These are phyloP conservation scores for Brienomyrus longianalis DNA, from an alignment of 2,113 vertebrate genomes.

Conservation along the genomic window DNA sequence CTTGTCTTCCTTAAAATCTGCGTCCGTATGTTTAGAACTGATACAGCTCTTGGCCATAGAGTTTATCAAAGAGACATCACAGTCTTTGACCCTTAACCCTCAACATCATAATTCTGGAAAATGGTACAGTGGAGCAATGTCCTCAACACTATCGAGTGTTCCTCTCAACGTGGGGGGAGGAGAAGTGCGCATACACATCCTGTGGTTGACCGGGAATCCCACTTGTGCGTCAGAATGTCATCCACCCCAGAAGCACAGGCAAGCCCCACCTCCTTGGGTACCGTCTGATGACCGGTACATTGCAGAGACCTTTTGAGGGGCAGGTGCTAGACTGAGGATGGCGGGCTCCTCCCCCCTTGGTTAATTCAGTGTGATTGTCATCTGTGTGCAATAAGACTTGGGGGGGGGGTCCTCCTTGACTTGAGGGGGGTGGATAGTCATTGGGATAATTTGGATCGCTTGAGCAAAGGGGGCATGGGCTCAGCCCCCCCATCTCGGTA, in stretches of 20 bases:
- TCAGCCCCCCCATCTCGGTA: neutral
- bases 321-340: neutral
- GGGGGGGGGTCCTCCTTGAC: neutral
- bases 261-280: neutral
- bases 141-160: neutral
- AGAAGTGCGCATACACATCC: neutral
- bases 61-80: neutral
- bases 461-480: neutral
- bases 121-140: neutral
- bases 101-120: neutral
- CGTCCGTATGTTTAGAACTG: neutral
- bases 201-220: neutral
- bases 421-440: neutral
- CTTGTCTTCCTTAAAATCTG: neutral
- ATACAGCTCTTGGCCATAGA: neutral
- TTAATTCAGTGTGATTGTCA: neutral
- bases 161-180: neutral
- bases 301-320: neutral
- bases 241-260: neutral
- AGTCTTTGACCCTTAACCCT: neutral
- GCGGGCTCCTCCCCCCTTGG: neutral
- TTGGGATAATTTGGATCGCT: neutral
- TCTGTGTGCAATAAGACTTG: neutral
- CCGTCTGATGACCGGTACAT: neutral
- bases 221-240: neutral